Base-by-base conservation (phyloP, 2,888 invertebrate genomes). In the Portevinia maculata region DNA sequence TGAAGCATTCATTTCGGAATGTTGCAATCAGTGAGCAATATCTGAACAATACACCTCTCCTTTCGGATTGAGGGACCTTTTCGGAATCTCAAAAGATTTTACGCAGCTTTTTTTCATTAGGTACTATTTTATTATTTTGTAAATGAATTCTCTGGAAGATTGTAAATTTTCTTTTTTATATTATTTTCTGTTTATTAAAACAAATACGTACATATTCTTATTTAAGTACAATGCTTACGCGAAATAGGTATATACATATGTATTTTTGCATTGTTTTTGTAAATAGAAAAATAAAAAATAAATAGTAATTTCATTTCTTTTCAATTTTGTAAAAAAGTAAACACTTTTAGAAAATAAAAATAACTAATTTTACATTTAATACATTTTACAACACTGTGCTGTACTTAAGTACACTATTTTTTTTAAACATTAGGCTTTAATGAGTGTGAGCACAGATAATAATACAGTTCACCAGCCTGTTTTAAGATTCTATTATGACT, bases 191-290 rank as follows among this genome's bases (percentile, higher is more conserved):
- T 48, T 13, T 13, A 39, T 50, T n/a, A n/a, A n/a, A n/a, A 64
- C 19, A 19, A 41, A 21, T 60, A 52, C 41, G 60, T 52, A 71
- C 39, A 52, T 52, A 1, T 46, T 69, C 44, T 44, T 8, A 24
- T 59, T 28, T 53, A 62, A 62, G 53, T 73, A 73, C 60, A 73
- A 44, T 73, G 44, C 28, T 37, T 62, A 62, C 34, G 71, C 53
- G 46, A 73, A 73, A 73, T 73, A 73, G 62, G 62, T 73, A 73
- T 13, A 44, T 44, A n/a, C n/a, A n/a, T 46, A 62, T 60, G 37
- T 46, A n/a, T n/a, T n/a, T 62, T 62, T 53, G 34, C 44, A 73
- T 37, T 46, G 53, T 32, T 46, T 60, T 62, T 34, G 21, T 53
- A 13, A 53, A 17, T 44, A 37, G 32, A 17, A 57, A 44, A 57